These are phyloP conservation scores for Leucozona laternaria DNA, from an alignment of 2,888 invertebrate species.

Conservation along the genomic window DNA sequence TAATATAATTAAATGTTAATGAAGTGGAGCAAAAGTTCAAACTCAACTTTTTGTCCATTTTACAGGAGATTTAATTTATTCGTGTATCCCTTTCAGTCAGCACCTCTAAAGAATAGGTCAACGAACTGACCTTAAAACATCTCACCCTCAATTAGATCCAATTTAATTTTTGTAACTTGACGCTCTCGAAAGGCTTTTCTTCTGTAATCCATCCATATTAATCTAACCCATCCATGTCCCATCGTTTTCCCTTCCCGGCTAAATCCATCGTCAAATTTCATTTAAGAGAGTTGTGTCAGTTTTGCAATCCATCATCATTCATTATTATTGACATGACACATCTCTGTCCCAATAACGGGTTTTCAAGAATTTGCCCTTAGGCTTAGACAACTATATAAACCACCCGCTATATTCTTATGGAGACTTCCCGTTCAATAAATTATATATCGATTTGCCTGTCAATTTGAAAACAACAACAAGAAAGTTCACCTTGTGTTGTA, in stretches of 20 bases:
- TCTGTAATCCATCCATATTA: conserved; percentile 34
- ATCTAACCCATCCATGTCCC: background rate
- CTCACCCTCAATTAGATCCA: background rate
- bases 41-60: background rate
- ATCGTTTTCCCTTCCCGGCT: background rate
- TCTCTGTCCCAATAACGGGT: background rate
- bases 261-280: conserved; percentile 48
- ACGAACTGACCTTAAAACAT: background rate
- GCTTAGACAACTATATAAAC: background rate
- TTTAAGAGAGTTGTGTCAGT: background rate
- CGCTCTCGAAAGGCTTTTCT: conserved; percentile 34
- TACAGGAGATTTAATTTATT: background rate
- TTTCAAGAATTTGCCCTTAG: background rate
- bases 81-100: background rate
- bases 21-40: background rate
- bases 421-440: conserved; percentile 42
- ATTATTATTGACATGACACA: conserved; percentile 52
- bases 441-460: conserved; percentile 61
- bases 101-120: background rate
- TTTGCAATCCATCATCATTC: conserved; percentile 50
- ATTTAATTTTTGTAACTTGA: conserved; percentile 39
- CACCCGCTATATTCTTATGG: background rate
- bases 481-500: conserved; percentile 9
- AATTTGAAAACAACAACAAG: conserved; percentile 16
- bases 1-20: background rate